Evolutionary conservation across 1,140 invertebrate genomes (phyloP).

Genomic region (Dreissena rostriformis): DNA sequence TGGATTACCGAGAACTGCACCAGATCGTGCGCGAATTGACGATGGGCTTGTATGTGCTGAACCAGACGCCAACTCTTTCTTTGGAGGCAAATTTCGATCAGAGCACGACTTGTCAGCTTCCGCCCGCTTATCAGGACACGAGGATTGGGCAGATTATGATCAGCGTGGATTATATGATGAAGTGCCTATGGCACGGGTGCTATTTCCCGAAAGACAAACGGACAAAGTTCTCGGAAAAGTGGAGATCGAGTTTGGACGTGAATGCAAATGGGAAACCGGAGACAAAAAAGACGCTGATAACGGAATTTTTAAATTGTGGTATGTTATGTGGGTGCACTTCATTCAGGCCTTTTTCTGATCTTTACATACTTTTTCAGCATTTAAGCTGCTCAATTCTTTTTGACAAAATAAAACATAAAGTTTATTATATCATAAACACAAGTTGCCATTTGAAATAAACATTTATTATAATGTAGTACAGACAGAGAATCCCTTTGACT

Average conservation of each 20-base stretch:
- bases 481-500: too few species aligned
- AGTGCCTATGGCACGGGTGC: constrained; percentile 80
- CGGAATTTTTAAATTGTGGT: constrained; percentile 80
- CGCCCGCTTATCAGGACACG: constrained; percentile 80
- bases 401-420: too few species aligned
- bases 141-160: constrained; percentile 78
- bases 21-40: constrained; percentile 80
- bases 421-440: too few species aligned
- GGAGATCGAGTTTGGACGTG: constrained; percentile 78
- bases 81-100: constrained; percentile 80
- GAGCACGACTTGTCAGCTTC: constrained; percentile 76
- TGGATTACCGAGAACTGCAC: constrained; percentile 78
- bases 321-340: constrained; percentile 15
- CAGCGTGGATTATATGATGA: constrained; percentile 81
- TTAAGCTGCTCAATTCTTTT: too few species aligned
- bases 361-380: too few species aligned
- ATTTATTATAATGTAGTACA: too few species aligned
- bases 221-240: constrained; percentile 80
- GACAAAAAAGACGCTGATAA: constrained; percentile 77
- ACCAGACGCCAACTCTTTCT: constrained; percentile 78
- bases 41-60: constrained; percentile 79
- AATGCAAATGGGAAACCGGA: constrained; percentile 77
- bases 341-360: background rate
- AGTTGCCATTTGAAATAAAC: too few species aligned
- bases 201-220: constrained; percentile 81